Evolutionary conservation across 2,113 vertebrate genomes (phyloP).

Genomic region (Corapipo altera): DNA sequence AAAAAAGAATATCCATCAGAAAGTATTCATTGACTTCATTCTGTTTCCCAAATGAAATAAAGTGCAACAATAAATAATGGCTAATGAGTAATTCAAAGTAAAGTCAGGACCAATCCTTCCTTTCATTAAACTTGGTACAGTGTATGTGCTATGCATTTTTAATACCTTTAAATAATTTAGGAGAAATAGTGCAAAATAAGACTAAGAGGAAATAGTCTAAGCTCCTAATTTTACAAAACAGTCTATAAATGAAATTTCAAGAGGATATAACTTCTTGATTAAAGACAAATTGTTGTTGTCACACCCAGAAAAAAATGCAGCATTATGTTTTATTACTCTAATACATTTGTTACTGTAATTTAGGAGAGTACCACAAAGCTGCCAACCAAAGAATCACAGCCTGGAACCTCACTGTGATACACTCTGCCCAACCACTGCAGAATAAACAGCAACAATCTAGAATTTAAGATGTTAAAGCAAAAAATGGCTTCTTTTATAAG

Average conservation of each 20-base stretch:
- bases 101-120: background rate
- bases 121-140: slow-evolving; percentile 2
- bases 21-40: background rate
- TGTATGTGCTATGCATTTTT: slow-evolving; percentile 39
- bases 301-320: background rate
- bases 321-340: background rate
- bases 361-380: background rate
- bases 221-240: slow-evolving; percentile 38
- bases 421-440: background rate
- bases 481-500: background rate
- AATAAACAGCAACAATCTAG: background rate
- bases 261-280: background rate
- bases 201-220: slow-evolving; percentile 19
- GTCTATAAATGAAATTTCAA: slow-evolving; percentile 4
- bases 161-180: slow-evolving; percentile 57
- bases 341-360: background rate
- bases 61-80: slow-evolving; percentile 11
- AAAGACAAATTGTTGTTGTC: background rate
- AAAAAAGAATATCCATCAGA: background rate
- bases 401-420: background rate
- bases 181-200: slow-evolving; percentile 1
- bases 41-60: slow-evolving; percentile 18
- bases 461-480: background rate
- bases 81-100: background rate
- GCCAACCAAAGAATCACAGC: background rate